Percentiles rank a stretch among this genome's conserved stretches.
These are phyloP conservation scores for Enteromius mattozi DNA, from an alignment of 2,797 vertebrate genomes.

Conservation along the genomic window DNA sequence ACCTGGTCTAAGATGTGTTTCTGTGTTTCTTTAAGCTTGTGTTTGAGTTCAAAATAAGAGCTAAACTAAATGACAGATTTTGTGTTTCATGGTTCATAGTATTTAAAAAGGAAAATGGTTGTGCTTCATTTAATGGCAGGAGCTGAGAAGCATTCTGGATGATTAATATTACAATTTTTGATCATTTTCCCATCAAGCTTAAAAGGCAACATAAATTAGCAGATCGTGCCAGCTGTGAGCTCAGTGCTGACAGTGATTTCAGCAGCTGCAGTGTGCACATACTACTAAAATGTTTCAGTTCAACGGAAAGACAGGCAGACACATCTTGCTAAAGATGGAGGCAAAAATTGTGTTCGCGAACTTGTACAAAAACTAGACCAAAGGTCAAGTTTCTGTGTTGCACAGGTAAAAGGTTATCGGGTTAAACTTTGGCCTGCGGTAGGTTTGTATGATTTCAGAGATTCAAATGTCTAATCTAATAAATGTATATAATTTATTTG, in stretches of 20 bases:
- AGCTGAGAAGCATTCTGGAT: slow-evolving; percentile 37
- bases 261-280: slow-evolving; percentile 25
- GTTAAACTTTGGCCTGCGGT: neutral
- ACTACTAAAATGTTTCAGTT: neutral
- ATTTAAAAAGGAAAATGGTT: slow-evolving; percentile 55
- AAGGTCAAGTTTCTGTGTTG: neutral
- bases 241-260: slow-evolving; percentile 1
- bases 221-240: slow-evolving; percentile 34
- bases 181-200: slow-evolving; percentile 50
- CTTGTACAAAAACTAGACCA: neutral
- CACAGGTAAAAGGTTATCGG: too few relatives aligned
- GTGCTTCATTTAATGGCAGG: slow-evolving; percentile 41
- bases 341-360: neutral
- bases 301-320: neutral
- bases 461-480: neutral
- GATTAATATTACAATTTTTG: slow-evolving; percentile 52
- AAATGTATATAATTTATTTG: too few relatives aligned
- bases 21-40: slow-evolving; percentile 17
- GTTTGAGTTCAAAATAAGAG: slow-evolving; percentile 48
- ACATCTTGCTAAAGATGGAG: neutral
- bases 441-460: neutral
- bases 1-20: neutral
- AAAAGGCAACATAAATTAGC: slow-evolving; percentile 45
- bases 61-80: slow-evolving; percentile 45
- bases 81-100: slow-evolving; percentile 28